phyloP scores from a whole-genome alignment of 2,797 vertebrate species.

The Dromococcyx pavoninus region DNA sequence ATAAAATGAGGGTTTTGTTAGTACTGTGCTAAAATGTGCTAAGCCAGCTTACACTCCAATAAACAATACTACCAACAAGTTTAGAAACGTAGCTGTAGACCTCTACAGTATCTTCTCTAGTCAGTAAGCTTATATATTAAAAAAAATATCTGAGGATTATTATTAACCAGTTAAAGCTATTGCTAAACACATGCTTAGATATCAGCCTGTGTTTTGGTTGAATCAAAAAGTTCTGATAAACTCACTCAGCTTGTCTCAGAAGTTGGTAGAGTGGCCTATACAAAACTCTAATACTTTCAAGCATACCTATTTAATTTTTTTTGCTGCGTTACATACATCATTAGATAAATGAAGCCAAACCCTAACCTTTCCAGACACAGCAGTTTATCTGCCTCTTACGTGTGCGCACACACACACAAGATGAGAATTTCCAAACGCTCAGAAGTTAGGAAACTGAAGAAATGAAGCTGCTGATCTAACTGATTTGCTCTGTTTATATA shows the following conservation, averaged over 20 bases:
- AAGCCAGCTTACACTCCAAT: background rate
- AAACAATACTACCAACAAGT: background rate
- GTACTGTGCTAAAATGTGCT: background rate
- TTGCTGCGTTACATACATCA: background rate
- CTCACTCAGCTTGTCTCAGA: background rate
- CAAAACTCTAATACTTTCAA: background rate
- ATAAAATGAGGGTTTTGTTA: background rate
- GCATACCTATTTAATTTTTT: background rate
- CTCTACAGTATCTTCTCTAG: background rate
- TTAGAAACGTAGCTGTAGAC: background rate
- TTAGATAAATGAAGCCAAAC: background rate
- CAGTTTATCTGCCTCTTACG: background rate
- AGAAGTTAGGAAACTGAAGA: background rate
- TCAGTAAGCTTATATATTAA: background rate
- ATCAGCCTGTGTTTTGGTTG: background rate
- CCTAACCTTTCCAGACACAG: background rate
- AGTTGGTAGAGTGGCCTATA: background rate
- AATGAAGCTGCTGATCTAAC: background rate
- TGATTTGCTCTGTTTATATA: background rate
- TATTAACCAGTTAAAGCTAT: background rate
- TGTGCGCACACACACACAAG: rapidly evolving
- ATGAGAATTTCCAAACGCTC: background rate
- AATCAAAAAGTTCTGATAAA: background rate
- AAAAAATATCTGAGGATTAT: background rate
- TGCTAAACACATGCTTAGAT: background rate